Percentiles rank a stretch among this genome's conserved stretches.
Evolutionary conservation across 2,113 vertebrate species (phyloP).

Genomic region (Sphyrna mokarran): DNA sequence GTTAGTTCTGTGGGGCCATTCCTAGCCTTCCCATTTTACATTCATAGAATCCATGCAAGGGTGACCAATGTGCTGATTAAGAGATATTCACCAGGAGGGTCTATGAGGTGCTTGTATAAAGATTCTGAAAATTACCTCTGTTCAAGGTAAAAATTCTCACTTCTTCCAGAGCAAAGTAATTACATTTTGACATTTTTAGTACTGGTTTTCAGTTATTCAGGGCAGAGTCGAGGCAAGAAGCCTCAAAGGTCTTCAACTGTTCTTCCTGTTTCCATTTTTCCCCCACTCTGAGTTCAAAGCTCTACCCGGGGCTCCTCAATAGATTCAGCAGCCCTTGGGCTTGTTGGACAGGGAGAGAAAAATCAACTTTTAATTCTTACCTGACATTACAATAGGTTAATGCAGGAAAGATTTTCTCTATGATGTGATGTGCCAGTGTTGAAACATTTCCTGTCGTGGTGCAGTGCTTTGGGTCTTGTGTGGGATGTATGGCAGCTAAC

Average conservation of each 20-base stretch:
- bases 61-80: background rate
- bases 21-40: background rate
- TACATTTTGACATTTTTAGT: background rate
- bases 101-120: background rate
- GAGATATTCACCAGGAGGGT: background rate
- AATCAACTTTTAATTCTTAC: background rate
- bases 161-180: background rate
- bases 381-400: background rate
- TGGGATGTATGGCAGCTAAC: background rate
- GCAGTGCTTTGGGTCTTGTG: background rate
- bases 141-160: background rate
- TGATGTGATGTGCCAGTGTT: background rate
- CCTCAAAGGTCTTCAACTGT: background rate
- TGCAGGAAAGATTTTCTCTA: background rate
- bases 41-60: background rate
- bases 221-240: background rate
- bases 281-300: background rate
- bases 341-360: background rate
- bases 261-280: background rate
- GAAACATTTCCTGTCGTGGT: background rate
- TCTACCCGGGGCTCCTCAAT: background rate
- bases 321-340: background rate
- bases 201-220: background rate
- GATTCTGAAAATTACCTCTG: background rate
- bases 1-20: background rate